Base-by-base conservation (phyloP, 2,888 invertebrate species). In the Hartigia nigra region DNA sequence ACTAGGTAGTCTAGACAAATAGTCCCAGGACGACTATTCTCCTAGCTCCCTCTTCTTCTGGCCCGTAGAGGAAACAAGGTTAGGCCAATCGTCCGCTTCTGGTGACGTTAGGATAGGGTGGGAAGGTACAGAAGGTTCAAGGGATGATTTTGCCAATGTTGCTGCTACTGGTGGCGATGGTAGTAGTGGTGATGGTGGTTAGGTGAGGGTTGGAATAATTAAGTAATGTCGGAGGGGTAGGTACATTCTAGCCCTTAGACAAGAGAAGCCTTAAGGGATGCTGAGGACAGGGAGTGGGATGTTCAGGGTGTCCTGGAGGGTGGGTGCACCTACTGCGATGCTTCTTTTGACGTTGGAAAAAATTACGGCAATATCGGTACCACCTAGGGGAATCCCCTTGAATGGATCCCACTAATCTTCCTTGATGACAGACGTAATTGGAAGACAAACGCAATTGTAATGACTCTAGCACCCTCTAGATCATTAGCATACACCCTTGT, bases 211-310 rank as follows among this genome's bases (percentile, higher is more conserved):
- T 84, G 85, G 88, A 89, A 89, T 90, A 90, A 90, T 90, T 90
- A 90, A 90, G 89, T 88, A 87, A 85, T 83, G 84, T 85, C 84
- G 84, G 82, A 85, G 88, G 87, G 87, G 39, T 55, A 23, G 39
- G 39, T 55, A 55, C 39, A 23, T 55, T 55, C 39, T 55, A 55
- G 39, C 39, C 39, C 39, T 55, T 55, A 55, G 39, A 55, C 39
- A 55, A 55, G 39, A 23, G 39, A 55, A 23, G 39, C 39, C 39
- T 55, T 55, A 55, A 55, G 39, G 39, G 39, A 55, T 23, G 39
- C 39, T 14, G 14, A 55, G 23, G 9, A 55, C 39, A 23, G 39
- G 23, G 39, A 55, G 74, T 39, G 76, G 23, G 31, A 32, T 34
- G 12, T 23, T 31, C 31, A 34, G 36, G 5, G 34, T 12, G 77